Evolutionary conservation across 2,888 invertebrate species (phyloP).

Genomic region (Diloba caeruleocephala): DNA sequence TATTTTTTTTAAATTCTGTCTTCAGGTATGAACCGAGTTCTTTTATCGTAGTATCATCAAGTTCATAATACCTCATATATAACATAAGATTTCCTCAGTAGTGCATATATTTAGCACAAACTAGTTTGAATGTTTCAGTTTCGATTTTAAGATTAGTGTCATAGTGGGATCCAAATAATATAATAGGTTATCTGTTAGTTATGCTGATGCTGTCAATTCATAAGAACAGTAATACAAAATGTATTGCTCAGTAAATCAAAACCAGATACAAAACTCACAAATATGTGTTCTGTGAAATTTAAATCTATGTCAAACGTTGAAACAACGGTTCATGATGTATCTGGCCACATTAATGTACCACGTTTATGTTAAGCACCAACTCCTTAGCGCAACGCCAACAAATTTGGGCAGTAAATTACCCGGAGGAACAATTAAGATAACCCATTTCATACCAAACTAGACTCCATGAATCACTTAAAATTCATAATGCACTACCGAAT

Average conservation of each 20-base stretch:
- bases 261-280: neutral
- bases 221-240: too few relatives aligned
- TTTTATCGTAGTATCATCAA: too few relatives aligned
- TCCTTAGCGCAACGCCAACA: slow-evolving; percentile 52
- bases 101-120: too few relatives aligned
- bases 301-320: slow-evolving; percentile 42
- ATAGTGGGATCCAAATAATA: too few relatives aligned
- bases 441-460: slow-evolving; percentile 68
- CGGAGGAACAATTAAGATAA: slow-evolving; percentile 76
- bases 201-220: too few relatives aligned
- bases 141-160: too few relatives aligned
- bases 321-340: slow-evolving; percentile 53
- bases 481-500: slow-evolving; percentile 79
- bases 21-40: too few relatives aligned
- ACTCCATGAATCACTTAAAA: slow-evolving; percentile 69
- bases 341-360: slow-evolving; percentile 53
- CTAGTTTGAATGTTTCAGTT: too few relatives aligned
- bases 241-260: neutral
- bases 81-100: too few relatives aligned
- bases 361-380: slow-evolving; percentile 51
- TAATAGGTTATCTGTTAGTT: too few relatives aligned
- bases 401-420: slow-evolving; percentile 62
- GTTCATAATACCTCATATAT: too few relatives aligned
- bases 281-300: slow-evolving; percentile 37
- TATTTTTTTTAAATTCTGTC: too few relatives aligned